phyloP scores from a whole-genome alignment of 2,888 invertebrate species.

The Cheilosia grossa region DNA sequence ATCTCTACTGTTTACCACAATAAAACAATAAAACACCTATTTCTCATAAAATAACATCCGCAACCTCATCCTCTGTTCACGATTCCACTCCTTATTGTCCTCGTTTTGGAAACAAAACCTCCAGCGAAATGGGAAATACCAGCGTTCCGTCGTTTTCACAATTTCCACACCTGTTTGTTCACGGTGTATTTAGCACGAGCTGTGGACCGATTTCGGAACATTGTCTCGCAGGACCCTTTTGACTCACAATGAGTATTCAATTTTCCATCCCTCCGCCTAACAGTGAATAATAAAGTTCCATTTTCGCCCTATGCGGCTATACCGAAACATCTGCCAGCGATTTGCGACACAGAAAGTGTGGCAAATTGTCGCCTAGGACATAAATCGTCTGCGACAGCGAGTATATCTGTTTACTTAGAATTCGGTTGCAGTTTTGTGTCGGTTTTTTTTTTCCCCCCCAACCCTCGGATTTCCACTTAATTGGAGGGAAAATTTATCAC shows the following conservation, averaged over 20 bases:
- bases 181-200: slow-evolving; percentile 66
- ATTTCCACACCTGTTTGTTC: slow-evolving; percentile 59
- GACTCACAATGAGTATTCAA: slow-evolving; percentile 32
- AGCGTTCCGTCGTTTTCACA: slow-evolving; percentile 7
- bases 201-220: slow-evolving; percentile 17
- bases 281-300: slow-evolving; percentile 54
- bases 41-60: neutral
- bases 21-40: slow-evolving; percentile 55
- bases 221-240: slow-evolving; percentile 35
- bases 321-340: slow-evolving; percentile 68
- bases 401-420: slow-evolving; percentile 42
- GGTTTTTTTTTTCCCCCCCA: neutral
- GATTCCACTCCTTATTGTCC: slow-evolving; percentile 1
- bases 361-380: slow-evolving; percentile 65
- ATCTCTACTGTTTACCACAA: slow-evolving; percentile 2
- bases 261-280: slow-evolving; percentile 57
- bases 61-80: neutral
- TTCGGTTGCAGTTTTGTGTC: slow-evolving; percentile 44
- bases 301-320: slow-evolving; percentile 18
- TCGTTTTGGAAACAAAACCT: neutral
- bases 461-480: slow-evolving; percentile 58
- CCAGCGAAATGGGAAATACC: slow-evolving; percentile 44
- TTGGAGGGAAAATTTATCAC: slow-evolving; percentile 49
- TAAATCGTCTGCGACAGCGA: slow-evolving; percentile 28
- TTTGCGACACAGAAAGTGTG: slow-evolving; percentile 68